Evolutionary conservation across 2,797 vertebrate species (phyloP).

Genomic region (Aphelocoma californica): DNA sequence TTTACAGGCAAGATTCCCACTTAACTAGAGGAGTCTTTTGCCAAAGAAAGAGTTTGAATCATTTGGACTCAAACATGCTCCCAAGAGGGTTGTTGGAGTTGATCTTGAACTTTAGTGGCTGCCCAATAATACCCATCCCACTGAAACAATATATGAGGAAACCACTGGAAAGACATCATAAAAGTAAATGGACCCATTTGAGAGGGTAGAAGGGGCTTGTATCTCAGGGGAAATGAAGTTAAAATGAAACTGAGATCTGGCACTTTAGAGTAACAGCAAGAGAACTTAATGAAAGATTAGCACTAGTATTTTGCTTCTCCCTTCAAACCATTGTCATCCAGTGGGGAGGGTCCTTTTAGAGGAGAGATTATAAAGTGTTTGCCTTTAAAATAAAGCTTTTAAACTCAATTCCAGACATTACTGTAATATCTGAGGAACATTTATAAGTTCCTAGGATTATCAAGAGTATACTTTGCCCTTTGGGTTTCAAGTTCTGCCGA

Average conservation of each 20-base stretch:
- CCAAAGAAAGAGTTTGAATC: neutral
- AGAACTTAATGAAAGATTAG: slow-evolving; percentile 6
- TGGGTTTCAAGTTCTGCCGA: neutral
- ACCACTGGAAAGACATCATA: neutral
- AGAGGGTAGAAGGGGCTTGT: neutral
- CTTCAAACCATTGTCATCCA: neutral
- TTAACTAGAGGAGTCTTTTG: neutral
- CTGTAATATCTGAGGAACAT: neutral
- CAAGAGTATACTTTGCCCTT: slow-evolving; percentile 2
- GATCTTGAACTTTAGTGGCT: neutral
- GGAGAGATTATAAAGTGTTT: neutral
- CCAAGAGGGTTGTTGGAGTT: neutral
- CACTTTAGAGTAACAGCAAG: neutral
- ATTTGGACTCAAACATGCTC: neutral
- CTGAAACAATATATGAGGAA: neutral
- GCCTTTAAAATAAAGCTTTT: slow-evolving; percentile 1
- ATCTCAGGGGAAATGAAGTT: neutral
- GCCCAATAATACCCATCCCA: neutral
- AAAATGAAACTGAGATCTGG: neutral
- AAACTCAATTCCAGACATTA: neutral
- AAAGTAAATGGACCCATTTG: neutral
- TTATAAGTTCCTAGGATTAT: neutral
- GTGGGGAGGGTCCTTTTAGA: neutral
- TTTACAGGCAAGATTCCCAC: neutral
- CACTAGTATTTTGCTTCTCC: neutral